Percentiles rank a stretch among this genome's conserved stretches.
Evolutionary conservation across 2,113 vertebrate genomes (phyloP).

Genomic region (Triplophysa dalaica): DNA sequence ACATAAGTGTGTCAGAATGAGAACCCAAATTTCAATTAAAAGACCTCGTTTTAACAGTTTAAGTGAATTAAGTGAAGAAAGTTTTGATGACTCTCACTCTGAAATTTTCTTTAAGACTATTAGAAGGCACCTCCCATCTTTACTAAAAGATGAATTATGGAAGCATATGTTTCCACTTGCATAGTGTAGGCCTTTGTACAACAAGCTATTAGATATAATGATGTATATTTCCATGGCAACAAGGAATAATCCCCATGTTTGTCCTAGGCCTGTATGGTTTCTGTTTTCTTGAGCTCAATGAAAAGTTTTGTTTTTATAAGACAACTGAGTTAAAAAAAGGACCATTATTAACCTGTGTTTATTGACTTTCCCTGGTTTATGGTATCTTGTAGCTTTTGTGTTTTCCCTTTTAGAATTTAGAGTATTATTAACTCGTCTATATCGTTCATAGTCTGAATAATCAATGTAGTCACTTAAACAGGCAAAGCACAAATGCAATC

Average conservation of each 20-base stretch:
- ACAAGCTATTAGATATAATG: neutral
- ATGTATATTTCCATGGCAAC: neutral
- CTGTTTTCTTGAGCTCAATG: neutral
- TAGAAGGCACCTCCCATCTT: too few relatives aligned
- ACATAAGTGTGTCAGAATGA: neutral
- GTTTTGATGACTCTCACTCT: too few relatives aligned
- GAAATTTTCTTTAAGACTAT: too few relatives aligned
- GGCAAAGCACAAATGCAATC: conserved; percentile 22
- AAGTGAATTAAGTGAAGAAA: too few relatives aligned
- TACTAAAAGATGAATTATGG: too few relatives aligned
- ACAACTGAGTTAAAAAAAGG: neutral
- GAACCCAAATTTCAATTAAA: neutral
- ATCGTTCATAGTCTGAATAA: conserved; percentile 33
- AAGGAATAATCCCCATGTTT: neutral
- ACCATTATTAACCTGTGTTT: conserved; percentile 38
- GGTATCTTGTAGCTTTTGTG: conserved; percentile 14
- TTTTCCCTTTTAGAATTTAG: conserved; percentile 35
- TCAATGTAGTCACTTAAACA: conserved; percentile 44
- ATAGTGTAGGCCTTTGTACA: too few relatives aligned
- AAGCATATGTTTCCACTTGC: too few relatives aligned
- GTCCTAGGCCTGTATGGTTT: neutral
- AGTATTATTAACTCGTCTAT: conserved; percentile 41
- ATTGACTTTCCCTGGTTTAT: conserved; percentile 17
- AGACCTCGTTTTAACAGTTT: too few relatives aligned
- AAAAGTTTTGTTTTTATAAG: conserved; percentile 8